A percentile compares a stretch with the other conserved stretches of the same genome.
phyloP scores from a whole-genome alignment of 1,140 invertebrate genomes.

The Drosophila nebulosa region DNA sequence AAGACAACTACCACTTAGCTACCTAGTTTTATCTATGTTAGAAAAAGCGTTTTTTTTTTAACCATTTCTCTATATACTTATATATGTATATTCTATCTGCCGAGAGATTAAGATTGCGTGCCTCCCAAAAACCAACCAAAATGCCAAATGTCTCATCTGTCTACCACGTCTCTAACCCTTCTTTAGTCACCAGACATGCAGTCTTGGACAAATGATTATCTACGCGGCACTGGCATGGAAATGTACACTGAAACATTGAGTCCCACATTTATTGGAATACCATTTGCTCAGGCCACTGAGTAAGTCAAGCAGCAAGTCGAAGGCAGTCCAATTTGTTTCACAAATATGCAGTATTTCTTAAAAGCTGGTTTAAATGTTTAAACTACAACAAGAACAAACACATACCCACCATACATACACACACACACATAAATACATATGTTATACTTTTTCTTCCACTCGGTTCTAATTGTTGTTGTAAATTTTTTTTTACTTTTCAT shows the following conservation, averaged over 20 bases:
- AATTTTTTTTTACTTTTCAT: slow-evolving; percentile 43
- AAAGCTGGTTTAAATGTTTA: not conserved
- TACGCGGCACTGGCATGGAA: slow-evolving; percentile 99
- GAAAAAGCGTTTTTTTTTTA: not conserved
- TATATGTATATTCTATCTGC: not conserved
- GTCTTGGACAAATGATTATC: slow-evolving; percentile 99
- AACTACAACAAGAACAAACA: slow-evolving; percentile 5
- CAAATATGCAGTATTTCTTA: slow-evolving; percentile 20
- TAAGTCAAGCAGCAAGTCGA: slow-evolving; percentile 87
- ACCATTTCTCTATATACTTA: slow-evolving; percentile 39
- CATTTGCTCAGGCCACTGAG: slow-evolving; percentile 98
- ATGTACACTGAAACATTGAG: slow-evolving; percentile 99
- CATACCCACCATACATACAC: slow-evolving; percentile 33
- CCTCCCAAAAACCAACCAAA: not conserved
- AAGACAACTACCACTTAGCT: not conserved
- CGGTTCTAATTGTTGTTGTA: slow-evolving; percentile 73
- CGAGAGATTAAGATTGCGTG: not conserved
- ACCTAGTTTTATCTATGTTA: not conserved
- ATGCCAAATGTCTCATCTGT: slow-evolving; percentile 11
- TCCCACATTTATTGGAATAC: slow-evolving; percentile 97
- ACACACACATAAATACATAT: slow-evolving; percentile 19
- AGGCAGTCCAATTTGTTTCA: slow-evolving; percentile 59
- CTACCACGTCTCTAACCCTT: slow-evolving; percentile 72
- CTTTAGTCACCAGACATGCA: slow-evolving; percentile 94
- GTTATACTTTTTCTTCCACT: slow-evolving; percentile 58